These are phyloP conservation scores for Athripsodes cinereus DNA, from an alignment of 2,888 invertebrate genomes.

Conservation along the genomic window DNA sequence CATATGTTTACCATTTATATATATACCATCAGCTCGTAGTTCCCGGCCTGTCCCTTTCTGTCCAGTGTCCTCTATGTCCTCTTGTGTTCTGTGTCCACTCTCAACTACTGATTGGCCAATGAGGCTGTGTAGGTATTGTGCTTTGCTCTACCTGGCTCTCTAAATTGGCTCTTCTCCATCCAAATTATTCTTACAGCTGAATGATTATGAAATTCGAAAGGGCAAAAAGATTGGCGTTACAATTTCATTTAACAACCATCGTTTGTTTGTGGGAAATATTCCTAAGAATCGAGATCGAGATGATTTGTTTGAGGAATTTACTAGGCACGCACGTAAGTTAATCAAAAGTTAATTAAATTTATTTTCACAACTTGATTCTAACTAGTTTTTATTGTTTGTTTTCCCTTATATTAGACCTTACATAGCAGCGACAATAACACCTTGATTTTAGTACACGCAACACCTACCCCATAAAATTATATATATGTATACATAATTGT, in stretches of 20 bases:
- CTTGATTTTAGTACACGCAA: background rate
- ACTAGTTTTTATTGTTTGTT: constrained; percentile 12
- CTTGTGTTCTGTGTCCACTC: constrained; percentile 33
- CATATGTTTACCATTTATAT: too few relatives aligned
- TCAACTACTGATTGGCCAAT: constrained; percentile 37
- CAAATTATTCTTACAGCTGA: constrained; percentile 94
- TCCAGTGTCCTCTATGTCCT: constrained; percentile 8
- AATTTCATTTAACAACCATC: constrained; percentile 99
- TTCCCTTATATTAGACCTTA: background rate
- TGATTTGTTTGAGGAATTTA: constrained; percentile 98
- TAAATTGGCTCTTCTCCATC: constrained; percentile 68
- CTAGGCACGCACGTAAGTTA: constrained; percentile 98
- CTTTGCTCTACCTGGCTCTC: constrained; percentile 37
- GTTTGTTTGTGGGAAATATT: constrained; percentile 99
- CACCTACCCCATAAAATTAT: background rate
- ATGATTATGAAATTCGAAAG: constrained; percentile 99
- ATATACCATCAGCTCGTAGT: background rate
- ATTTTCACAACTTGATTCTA: constrained; percentile 16
- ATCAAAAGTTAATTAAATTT: constrained; percentile 30
- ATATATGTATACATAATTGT: too few relatives aligned
- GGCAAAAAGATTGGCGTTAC: constrained; percentile 99
- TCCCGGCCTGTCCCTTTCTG: constrained; percentile 4
- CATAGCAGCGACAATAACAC: background rate
- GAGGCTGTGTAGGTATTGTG: constrained; percentile 36
- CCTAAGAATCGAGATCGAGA: constrained; percentile 99